These are phyloP conservation scores for Glandiceps talaboti DNA, from an alignment of 53 echinoderm and acorn worm species.

Conservation along the genomic window DNA sequence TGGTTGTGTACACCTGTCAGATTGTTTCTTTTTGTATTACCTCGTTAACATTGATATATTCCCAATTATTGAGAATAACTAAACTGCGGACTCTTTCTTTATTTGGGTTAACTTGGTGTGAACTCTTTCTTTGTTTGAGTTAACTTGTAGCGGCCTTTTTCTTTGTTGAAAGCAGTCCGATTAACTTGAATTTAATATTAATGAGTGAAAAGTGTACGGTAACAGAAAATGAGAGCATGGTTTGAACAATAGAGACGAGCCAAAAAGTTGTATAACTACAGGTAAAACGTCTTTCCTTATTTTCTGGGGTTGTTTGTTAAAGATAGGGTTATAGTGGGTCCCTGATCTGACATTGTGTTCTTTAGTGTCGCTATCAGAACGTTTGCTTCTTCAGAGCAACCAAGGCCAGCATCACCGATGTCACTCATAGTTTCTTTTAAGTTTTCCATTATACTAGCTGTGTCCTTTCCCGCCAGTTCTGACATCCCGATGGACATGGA, in stretches of 20 bases:
- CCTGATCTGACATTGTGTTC: slow-evolving; percentile 60
- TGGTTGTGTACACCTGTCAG: too few species aligned
- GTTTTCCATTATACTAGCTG: background rate
- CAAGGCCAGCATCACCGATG: background rate
- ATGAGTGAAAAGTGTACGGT: too few species aligned
- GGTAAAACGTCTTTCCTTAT: slow-evolving; percentile 30
- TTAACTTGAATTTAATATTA: too few species aligned
- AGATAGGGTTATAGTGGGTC: slow-evolving; percentile 17
- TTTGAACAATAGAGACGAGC: slow-evolving; percentile 8
- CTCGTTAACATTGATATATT: too few species aligned
- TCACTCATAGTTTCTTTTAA: slow-evolving; percentile 2
- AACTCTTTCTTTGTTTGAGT: too few species aligned
- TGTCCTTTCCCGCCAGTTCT: slow-evolving; percentile 19
- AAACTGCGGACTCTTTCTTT: too few species aligned
- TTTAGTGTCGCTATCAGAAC: background rate
- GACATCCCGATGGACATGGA: slow-evolving; percentile 6
- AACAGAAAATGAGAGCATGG: too few species aligned
- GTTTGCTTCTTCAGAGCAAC: background rate
- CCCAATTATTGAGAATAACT: too few species aligned
- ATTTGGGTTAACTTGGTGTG: too few species aligned
- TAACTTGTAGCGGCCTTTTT: too few species aligned
- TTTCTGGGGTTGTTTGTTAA: background rate
- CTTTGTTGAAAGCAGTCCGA: too few species aligned
- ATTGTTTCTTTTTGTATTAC: too few species aligned
- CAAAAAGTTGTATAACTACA: slow-evolving; percentile 27